These are phyloP conservation scores for Lasioglossum pauxillum DNA, from an alignment of 2,888 invertebrate species.

Conservation along the genomic window DNA sequence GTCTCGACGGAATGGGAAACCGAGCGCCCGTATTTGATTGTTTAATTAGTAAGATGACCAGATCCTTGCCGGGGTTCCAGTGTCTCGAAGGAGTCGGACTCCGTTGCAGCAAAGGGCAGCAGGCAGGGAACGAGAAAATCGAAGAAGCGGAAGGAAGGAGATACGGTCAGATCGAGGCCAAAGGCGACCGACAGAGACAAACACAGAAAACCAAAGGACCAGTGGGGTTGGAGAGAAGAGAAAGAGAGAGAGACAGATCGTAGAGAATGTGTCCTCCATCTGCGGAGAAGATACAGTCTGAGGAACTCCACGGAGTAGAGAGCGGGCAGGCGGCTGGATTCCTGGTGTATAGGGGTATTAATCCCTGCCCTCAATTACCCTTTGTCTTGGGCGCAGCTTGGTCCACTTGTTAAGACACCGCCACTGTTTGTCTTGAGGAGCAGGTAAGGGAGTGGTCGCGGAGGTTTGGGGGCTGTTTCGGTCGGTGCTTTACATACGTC, in stretches of 20 bases:
- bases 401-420: slow-evolving; percentile 85
- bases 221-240: not conserved
- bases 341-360: slow-evolving; percentile 84
- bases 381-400: slow-evolving; percentile 85
- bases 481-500: slow-evolving; percentile 83
- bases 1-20: slow-evolving; percentile 69
- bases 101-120: slow-evolving; percentile 34
- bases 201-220: slow-evolving; percentile 44
- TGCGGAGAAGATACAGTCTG: slow-evolving; percentile 75
- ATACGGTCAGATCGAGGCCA: slow-evolving; percentile 51
- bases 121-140: slow-evolving; percentile 61
- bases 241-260: slow-evolving; percentile 25
- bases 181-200: slow-evolving; percentile 37
- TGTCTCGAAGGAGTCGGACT: slow-evolving; percentile 69
- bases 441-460: slow-evolving; percentile 76
- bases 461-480: slow-evolving; percentile 79
- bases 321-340: slow-evolving; percentile 75
- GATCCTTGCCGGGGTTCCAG: slow-evolving; percentile 71
- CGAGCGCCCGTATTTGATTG: slow-evolving; percentile 84
- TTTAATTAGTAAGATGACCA: slow-evolving; percentile 84
- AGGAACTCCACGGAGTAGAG: slow-evolving; percentile 74
- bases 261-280: slow-evolving; percentile 62
- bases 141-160: slow-evolving; percentile 62
- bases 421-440: slow-evolving; percentile 84
- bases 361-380: slow-evolving; percentile 85